A percentile compares a stretch with the other conserved stretches of the same genome.
Conservation (phyloP, 2,797 vertebrate genomes). For the Hippopotamyrus pictus region DNA sequence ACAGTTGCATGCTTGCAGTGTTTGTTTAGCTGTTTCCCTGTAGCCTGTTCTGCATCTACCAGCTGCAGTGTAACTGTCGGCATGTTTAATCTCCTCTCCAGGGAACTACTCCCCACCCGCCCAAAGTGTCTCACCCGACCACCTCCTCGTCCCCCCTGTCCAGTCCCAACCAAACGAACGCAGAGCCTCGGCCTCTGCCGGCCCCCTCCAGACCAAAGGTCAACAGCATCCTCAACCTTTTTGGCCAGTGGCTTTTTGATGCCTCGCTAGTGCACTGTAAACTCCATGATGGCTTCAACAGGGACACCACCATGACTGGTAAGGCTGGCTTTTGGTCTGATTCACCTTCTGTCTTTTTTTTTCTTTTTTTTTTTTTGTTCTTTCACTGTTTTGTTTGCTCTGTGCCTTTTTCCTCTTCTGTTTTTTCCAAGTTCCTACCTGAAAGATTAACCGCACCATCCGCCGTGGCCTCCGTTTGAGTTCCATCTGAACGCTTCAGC, state of each 20-base stretch:
- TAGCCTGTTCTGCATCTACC: background rate
- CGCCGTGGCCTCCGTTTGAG: background rate
- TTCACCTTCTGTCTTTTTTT: background rate
- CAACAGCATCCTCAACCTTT: slow-evolving; percentile 88
- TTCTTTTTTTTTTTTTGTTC: background rate
- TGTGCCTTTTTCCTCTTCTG: background rate
- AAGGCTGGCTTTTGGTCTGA: slow-evolving; percentile 47
- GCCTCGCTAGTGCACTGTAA: slow-evolving; percentile 82
- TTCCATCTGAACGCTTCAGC: slow-evolving; percentile 34
- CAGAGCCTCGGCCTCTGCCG: slow-evolving; percentile 78
- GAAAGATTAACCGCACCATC: slow-evolving; percentile 61
- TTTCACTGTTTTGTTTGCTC: slow-evolving; percentile 12
- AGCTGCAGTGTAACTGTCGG: background rate
- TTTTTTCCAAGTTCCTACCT: slow-evolving; percentile 62
- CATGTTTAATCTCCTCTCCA: slow-evolving; percentile 46
- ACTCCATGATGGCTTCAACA: slow-evolving; percentile 75
- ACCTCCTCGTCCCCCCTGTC: slow-evolving; percentile 83
- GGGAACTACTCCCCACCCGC: slow-evolving; percentile 73
- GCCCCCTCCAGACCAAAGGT: slow-evolving; percentile 82
- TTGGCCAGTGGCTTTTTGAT: slow-evolving; percentile 88
- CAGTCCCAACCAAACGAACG: slow-evolving; percentile 88
- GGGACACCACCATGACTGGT: slow-evolving; percentile 93
- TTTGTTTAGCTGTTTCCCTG: background rate
- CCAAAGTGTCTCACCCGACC: slow-evolving; percentile 75
- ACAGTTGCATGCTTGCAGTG: background rate